Conservation (phyloP, 2,797 vertebrate genomes). For the Aythya fuligula region DNA sequence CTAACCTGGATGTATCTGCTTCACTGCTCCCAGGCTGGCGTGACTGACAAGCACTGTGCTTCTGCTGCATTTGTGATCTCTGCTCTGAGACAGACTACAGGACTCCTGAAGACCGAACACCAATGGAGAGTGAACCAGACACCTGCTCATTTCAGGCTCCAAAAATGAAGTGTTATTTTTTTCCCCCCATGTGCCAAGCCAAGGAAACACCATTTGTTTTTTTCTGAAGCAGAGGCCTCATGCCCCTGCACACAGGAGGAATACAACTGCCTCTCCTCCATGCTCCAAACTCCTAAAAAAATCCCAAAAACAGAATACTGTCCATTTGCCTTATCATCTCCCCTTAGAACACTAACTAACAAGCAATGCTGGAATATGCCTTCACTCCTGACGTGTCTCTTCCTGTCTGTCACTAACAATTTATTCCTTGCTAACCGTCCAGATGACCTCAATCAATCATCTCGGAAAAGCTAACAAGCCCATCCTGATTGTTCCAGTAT, state of each 20-base stretch:
- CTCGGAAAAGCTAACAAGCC: not conserved
- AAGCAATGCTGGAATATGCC: not conserved
- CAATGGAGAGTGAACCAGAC: not conserved
- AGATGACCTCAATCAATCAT: conserved; percentile 19
- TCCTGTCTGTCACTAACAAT: conserved; percentile 20
- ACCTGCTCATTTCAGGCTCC: not conserved
- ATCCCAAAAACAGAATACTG: not conserved
- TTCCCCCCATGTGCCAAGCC: not conserved
- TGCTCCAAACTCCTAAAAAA: not conserved
- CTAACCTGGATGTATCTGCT: not conserved
- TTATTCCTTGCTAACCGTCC: not conserved
- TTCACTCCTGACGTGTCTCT: not conserved
- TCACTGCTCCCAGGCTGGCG: fast-evolving
- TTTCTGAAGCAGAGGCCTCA: not conserved
- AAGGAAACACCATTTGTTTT: not conserved
- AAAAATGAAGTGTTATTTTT: not conserved
- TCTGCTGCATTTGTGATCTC: not conserved
- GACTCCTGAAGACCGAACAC: not conserved
- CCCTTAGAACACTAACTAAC: conserved; percentile 12
- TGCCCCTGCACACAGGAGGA: not conserved
- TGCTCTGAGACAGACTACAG: not conserved
- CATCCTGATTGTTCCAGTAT: not conserved
- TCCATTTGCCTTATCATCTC: not conserved
- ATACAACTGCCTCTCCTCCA: not conserved
- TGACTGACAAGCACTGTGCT: not conserved